These are phyloP conservation scores for Harpagifer antarcticus DNA, from an alignment of 2,797 vertebrate genomes.

Conservation along the genomic window DNA sequence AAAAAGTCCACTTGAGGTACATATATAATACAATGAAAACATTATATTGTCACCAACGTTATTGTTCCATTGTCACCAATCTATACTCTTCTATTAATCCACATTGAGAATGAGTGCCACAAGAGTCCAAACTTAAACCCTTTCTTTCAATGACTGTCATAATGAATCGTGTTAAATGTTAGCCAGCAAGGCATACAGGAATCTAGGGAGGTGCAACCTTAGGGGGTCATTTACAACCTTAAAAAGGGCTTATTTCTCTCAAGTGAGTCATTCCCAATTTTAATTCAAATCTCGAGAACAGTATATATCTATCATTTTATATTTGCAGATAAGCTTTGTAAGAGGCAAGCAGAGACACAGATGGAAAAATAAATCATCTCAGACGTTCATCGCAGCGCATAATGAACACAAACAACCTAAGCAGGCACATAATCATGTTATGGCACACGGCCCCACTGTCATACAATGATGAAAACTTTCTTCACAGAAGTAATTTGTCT, in stretches of 20 bases:
- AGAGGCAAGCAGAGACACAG: constrained; percentile 34
- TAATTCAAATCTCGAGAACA: constrained; percentile 36
- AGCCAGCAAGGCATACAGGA: constrained; percentile 6
- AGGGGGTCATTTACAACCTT: constrained; percentile 53
- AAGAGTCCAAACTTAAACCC: constrained; percentile 12
- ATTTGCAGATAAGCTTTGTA: constrained; percentile 25
- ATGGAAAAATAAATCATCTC: constrained; percentile 57
- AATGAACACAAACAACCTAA: constrained; percentile 67
- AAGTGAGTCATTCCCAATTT: constrained; percentile 36
- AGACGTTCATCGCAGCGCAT: constrained; percentile 29
- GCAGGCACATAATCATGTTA: constrained; percentile 46
- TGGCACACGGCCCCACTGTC: constrained; percentile 22
- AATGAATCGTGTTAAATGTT: constrained; percentile 32
- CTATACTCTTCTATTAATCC: constrained; percentile 25
- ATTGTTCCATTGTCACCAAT: neutral
- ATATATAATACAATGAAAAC: constrained; percentile 27
- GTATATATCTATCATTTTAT: constrained; percentile 45
- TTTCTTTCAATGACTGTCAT: constrained; percentile 39
- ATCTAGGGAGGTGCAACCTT: constrained; percentile 31
- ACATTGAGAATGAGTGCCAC: constrained; percentile 26
- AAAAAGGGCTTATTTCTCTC: constrained; percentile 42
- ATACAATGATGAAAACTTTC: constrained; percentile 65
- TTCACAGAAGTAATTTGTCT: constrained; percentile 64
- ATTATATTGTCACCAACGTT: neutral
- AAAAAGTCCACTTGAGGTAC: constrained; percentile 8